Evolutionary conservation across 2,888 invertebrate genomes (phyloP), one percentile per base, ranked within the genome.

Genomic region (Leucoma salicis): DNA sequence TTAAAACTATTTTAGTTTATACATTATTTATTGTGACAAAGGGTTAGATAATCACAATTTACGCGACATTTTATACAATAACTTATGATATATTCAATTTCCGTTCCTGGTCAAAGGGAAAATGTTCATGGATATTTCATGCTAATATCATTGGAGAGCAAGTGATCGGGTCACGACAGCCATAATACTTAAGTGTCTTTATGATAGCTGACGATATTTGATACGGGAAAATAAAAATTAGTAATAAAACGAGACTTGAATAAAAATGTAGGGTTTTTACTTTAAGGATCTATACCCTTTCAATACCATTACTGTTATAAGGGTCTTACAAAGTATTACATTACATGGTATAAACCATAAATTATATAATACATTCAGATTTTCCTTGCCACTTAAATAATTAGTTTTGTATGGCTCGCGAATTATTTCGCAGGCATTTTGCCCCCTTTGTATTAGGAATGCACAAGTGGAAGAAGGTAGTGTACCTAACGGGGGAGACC

Each of bases 151-250:
- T 49, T 38, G 41, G 47, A 52, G 58, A 62, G 58, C 47, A 54
- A 42, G 38, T 58, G 58, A 57, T 62, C 62, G 49, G 49, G 58
- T 62, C 47, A 52, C 49, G 33, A 25, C 39, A 39, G 44, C 31
- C 55, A 55, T 59, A 52, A 62, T 54, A 55, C 44, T 51, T 62
- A 58, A 58, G 62, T 54, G 52, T 44, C 42, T 55, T 50, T 62
- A 52, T 46, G 49, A 58, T 52, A 58, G 52, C 58, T 52, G 58
- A 54, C 58, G 58, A 46, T 46, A 61, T 52, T 47, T 51, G 58
- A 61, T 57, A 54, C 29, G 43, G 42, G 42, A 52, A 47, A 52
- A 62, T 62, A 62, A 62, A 61, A 59, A 61, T 59, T 61, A 46
- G 54, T 43, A 58, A 61, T 59, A 59, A 59, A 61, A 58, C 45